phyloP scores from a whole-genome alignment of 2,797 vertebrate genomes.

The Acanthurus leucopareius region DNA sequence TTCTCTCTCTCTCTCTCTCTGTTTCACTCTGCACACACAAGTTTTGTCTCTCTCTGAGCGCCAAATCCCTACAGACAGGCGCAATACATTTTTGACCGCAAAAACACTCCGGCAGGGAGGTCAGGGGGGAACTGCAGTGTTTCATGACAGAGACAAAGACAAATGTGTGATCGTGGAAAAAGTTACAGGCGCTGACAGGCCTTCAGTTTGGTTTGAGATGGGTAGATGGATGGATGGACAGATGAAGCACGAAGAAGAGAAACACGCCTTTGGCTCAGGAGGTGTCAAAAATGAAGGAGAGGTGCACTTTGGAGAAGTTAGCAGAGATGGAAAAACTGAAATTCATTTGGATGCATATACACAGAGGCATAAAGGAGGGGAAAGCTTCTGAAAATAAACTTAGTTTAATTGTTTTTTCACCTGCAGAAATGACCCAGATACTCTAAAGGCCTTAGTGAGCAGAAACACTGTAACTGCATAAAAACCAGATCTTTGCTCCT shows the following conservation, averaged over 20 bases:
- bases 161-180: conserved; percentile 56
- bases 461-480: background rate
- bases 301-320: conserved; percentile 25
- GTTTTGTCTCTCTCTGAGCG: conserved; percentile 29
- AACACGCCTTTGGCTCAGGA: conserved; percentile 39
- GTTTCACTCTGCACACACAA: conserved; percentile 3
- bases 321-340: background rate
- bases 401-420: conserved; percentile 11
- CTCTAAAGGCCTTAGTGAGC: background rate
- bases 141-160: conserved; percentile 47
- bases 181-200: conserved; percentile 72
- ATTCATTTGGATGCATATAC: background rate
- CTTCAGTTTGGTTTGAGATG: conserved; percentile 58
- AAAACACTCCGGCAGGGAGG: conserved; percentile 31
- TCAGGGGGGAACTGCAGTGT: conserved; percentile 22
- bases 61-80: conserved; percentile 55
- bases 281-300: conserved; percentile 39
- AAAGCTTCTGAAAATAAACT: conserved; percentile 6
- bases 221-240: conserved; percentile 50
- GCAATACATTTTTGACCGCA: conserved; percentile 34
- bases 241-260: conserved; percentile 15
- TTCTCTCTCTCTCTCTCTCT: background rate
- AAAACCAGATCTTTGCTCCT: background rate
- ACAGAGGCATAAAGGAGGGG: background rate
- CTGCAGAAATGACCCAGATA: conserved; percentile 31